Evolutionary conservation across 1,140 invertebrate genomes (phyloP), one percentile per base, ranked within the genome.

Genomic region (Periplaneta americana): DNA sequence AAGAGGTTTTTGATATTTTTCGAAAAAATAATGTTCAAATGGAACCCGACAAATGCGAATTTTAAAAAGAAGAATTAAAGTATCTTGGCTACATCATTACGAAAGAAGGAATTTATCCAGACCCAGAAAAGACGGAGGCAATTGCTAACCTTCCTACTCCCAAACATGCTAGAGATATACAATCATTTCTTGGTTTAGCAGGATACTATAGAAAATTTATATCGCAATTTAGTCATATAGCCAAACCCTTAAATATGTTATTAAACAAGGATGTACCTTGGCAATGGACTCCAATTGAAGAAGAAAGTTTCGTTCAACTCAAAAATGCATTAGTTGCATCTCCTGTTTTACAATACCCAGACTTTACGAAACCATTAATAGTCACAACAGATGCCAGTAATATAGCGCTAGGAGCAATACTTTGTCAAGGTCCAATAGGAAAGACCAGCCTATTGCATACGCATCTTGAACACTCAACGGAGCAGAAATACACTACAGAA

Each of bases 311-410:
- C 78, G 79, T 83, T 31, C 34, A 15, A 10, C 33, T 85, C 15
- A 84, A 83, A 81, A 28, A 81, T 3, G 34, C 34, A 34, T 79
- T 86, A 36, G 81, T 33, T 17, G 33, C 83, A 32, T 39, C 83
- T 15, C 87, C 87, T 10, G 83, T 90, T 31, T 83, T 90, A 22
- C 81, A 84, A 84, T 88, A 87, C 74, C 87, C 88, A 1, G 84
- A 88, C 80, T 87, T 87, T 80, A 57, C 81, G 0, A 82, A 87
- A 83, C 79, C 83, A 33, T 89, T 88, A 87, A 91, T 91, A 89
- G 91, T 91, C 39, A 91, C 88, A 83, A 92, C 91, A 36, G 91
- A 91, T 22, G 90, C 83, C 88, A 88, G 81, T 88, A 90, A 75
- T 88, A 87, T 37, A 90, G 91, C 11, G 88, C 89, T 84, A 89